Evolutionary conservation across 2,888 invertebrate genomes (phyloP).

Genomic region (Cephonodes hylas): DNA sequence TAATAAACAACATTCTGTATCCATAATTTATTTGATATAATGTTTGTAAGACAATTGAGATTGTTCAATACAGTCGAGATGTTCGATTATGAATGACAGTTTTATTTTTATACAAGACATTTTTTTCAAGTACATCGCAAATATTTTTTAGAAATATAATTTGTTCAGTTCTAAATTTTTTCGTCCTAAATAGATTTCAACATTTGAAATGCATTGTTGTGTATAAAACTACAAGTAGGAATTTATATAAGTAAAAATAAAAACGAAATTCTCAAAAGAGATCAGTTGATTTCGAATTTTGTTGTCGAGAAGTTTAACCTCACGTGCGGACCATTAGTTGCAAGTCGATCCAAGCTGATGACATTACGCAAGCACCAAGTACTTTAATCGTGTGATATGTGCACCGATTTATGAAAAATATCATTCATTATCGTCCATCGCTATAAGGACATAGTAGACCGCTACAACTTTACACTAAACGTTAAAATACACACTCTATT

Average conservation of each 20-base stretch:
- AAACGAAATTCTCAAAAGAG: slow-evolving; percentile 2
- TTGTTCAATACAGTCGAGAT: slow-evolving; percentile 13
- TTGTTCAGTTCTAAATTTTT: neutral
- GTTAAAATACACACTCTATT: neutral
- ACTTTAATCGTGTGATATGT: slow-evolving; percentile 14
- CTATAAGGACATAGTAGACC: slow-evolving; percentile 30
- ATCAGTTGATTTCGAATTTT: slow-evolving; percentile 2
- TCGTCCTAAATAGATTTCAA: slow-evolving; percentile 6
- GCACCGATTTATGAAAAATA: slow-evolving; percentile 16
- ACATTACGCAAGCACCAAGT: slow-evolving; percentile 11
- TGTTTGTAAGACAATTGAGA: slow-evolving; percentile 7
- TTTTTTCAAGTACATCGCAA: slow-evolving; percentile 3
- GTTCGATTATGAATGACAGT: slow-evolving; percentile 29
- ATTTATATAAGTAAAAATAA: neutral
- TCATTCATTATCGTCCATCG: slow-evolving; percentile 33
- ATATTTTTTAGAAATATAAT: neutral
- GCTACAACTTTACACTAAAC: slow-evolving; percentile 38
- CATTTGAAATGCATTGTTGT: neutral
- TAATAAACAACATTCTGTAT: slow-evolving; percentile 18
- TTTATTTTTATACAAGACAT: neutral
- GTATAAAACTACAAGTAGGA: slow-evolving; percentile 9
- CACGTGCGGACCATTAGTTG: neutral
- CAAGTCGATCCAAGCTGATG: neutral
- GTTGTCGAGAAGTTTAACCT: neutral
- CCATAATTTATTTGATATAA: slow-evolving; percentile 21